Base-by-base conservation (phyloP, 37 sponge, comb jelly and placozoan species). In the Beroe forskalii region DNA sequence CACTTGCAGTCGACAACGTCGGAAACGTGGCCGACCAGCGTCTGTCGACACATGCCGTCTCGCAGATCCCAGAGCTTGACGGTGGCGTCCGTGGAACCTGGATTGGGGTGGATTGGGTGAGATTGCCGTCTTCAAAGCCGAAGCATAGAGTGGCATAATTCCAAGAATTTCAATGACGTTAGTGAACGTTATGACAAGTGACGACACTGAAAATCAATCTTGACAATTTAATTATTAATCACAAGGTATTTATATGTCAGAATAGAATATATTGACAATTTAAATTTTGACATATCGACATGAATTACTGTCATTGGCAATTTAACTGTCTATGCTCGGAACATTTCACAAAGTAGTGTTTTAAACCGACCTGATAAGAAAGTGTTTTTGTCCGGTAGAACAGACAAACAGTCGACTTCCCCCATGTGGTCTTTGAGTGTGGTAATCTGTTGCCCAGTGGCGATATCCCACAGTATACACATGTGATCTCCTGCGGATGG, bases 401-500 rank as follows among this genome's bases (percentile, higher is more conserved):
- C 20, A 37, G 32, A 30, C 37, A 72, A 39, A 72, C 75, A 72
- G 39, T 72, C 75, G 9, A 72, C 75, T 30, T 72, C 75, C 1
- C 75, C 75, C 14, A 22, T 20, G 35, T 72, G 75, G 35, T 72
- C 75, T 37, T 72, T 72, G 9, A 72, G 40, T 4, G 75, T 36
- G 3, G 75, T 72, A 20, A 72, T 72, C 39, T 72, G 75, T 3
- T 72, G 75, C 19, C 75, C 75, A 37, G 75, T 72, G 6, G 37
- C 40, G 8, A 72, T 72, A 30, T 72, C 75, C 75, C 75, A 72
- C 75, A 72, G 35, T 32, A 72, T 72, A 72, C 75, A 72, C 75
- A 72, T 72, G 40, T 72, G 37, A 72, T 72, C 75, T 3, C 75
- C 75, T 72, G 75, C 8, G n/a, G n/a, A n/a, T n/a, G n/a, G n/a